A percentile compares a stretch with the other conserved stretches of the same genome.
Conservation (phyloP, 2,888 invertebrate genomes). For the Dasysyrphus tricinctus region DNA sequence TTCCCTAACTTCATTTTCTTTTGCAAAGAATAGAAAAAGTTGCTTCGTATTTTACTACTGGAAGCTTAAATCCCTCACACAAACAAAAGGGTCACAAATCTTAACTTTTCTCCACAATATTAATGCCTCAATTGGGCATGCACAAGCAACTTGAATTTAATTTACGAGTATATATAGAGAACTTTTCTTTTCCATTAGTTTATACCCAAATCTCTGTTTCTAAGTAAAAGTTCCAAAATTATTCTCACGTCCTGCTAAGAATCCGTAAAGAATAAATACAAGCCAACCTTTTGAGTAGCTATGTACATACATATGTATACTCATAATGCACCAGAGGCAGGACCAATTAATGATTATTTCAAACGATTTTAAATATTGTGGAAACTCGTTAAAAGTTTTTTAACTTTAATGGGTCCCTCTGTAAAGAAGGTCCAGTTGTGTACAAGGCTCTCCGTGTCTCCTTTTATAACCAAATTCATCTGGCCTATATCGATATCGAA, state of each 20-base stretch:
- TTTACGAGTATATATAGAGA: conserved; percentile 44
- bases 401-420: conserved; percentile 51
- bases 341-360: conserved; percentile 70
- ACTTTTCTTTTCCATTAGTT: conserved; percentile 44
- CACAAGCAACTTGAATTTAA: conserved; percentile 51
- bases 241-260: conserved; percentile 57
- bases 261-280: conserved; percentile 59
- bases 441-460: neutral
- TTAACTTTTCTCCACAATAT: conserved; percentile 37
- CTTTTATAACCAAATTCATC: conserved; percentile 16
- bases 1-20: conserved; percentile 11
- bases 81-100: conserved; percentile 38
- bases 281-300: neutral
- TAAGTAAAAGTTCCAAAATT: conserved; percentile 51
- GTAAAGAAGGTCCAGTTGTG: conserved; percentile 51
- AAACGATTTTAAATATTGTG: conserved; percentile 66
- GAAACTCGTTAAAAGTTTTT: conserved; percentile 73
- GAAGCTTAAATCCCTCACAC: conserved; percentile 18
- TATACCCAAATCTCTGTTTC: conserved; percentile 37
- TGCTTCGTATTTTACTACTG: conserved; percentile 14
- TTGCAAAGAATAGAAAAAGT: conserved; percentile 24
- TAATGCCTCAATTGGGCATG: conserved; percentile 54
- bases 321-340: conserved; percentile 16
- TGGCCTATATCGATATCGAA: conserved; percentile 19
- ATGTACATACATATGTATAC: neutral